Conservation (phyloP, 1,140 invertebrate species). For the Aphis gossypii region DNA sequence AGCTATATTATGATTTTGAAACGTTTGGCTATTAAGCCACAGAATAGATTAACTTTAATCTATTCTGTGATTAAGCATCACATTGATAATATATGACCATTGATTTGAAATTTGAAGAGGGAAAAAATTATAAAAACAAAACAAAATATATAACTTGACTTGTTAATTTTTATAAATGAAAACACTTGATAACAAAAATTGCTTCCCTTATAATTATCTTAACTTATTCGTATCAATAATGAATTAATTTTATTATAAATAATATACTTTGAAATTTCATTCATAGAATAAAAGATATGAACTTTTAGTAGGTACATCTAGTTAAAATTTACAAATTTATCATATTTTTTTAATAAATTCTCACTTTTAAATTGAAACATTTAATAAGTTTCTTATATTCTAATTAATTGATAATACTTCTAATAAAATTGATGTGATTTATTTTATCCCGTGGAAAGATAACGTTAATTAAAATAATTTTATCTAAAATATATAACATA, state of each 20-base stretch:
- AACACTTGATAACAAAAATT: constrained; percentile 46
- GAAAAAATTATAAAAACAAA: background rate
- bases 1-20: too few relatives aligned
- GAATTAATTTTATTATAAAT: constrained; percentile 23
- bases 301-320: background rate
- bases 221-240: constrained; percentile 17
- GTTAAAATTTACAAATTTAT: background rate
- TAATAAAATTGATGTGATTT: background rate
- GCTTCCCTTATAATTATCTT: constrained; percentile 28
- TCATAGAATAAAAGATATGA: background rate
- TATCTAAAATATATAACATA: constrained; percentile 39
- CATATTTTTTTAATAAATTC: background rate
- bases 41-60: too few relatives aligned
- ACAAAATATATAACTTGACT: constrained; percentile 15
- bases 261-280: constrained; percentile 35
- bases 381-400: background rate
- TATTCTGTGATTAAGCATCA: too few relatives aligned
- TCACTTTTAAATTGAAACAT: constrained; percentile 1
- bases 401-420: constrained; percentile 39
- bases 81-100: background rate
- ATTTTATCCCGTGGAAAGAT: constrained; percentile 1
- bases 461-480: constrained; percentile 31
- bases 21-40: too few relatives aligned
- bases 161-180: constrained; percentile 45
- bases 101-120: background rate